Percentiles rank a stretch among this genome's conserved stretches.
Evolutionary conservation across 2,113 vertebrate genomes (phyloP).

Genomic region (Octodon degus): DNA sequence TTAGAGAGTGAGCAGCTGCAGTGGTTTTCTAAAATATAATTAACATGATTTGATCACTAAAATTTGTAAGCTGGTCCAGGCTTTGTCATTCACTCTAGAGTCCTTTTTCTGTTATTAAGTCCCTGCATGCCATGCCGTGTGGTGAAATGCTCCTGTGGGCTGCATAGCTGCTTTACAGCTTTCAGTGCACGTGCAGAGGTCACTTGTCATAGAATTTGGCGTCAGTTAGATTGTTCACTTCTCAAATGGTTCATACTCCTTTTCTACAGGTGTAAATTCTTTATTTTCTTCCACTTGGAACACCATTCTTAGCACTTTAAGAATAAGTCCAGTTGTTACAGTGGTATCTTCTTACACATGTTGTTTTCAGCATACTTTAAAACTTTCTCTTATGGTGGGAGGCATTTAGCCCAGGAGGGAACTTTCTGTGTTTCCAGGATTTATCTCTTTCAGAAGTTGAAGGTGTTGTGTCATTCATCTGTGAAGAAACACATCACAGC

Average conservation of each 20-base stretch:
- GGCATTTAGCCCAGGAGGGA: constrained; percentile 7
- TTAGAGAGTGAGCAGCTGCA: not conserved
- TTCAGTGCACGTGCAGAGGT: not conserved
- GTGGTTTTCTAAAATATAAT: not conserved
- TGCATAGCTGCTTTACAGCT: not conserved
- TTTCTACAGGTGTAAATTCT: not conserved
- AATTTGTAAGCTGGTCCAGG: not conserved
- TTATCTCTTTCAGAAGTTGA: constrained; percentile 23
- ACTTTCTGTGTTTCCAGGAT: constrained; percentile 26
- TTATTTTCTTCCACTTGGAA: not conserved
- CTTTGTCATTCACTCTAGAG: not conserved
- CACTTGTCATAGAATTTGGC: constrained; percentile 1
- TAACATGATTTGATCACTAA: not conserved
- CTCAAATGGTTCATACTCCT: not conserved
- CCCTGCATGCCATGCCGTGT: not conserved
- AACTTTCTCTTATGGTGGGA: constrained; percentile 34
- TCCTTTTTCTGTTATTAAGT: not conserved
- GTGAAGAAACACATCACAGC: constrained; percentile 13
- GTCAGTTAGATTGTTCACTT: constrained; percentile 19
- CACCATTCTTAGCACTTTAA: constrained; percentile 31
- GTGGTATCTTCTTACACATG: not conserved
- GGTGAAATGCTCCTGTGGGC: constrained; percentile 13
- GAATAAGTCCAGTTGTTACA: not conserved
- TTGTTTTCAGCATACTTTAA: constrained; percentile 32
- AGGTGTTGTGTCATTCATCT: not conserved